Evolutionary conservation across 2,797 vertebrate species (phyloP), one percentile per base, ranked within the genome.

Genomic region (Merluccius polli): DNA sequence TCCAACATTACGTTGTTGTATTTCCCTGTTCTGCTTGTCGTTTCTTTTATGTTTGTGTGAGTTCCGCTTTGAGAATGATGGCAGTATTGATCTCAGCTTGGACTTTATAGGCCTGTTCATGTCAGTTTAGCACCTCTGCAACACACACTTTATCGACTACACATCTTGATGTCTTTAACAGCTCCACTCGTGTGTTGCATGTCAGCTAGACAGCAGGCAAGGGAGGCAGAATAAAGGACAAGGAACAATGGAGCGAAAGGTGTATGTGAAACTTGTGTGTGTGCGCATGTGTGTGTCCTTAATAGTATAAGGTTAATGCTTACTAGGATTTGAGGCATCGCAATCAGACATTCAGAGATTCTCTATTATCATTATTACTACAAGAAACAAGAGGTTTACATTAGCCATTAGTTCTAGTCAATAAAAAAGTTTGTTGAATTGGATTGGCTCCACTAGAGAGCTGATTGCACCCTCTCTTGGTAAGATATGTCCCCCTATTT

Each of bases 121-220:
- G 88, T 89, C 90, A 86, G 86, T 90, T 93, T 92, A 90, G 87
- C 89, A 85, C 87, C 87, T 87, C 79, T 79, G 86, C 87, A 90
- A 92, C 89, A 87, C 82, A 82, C 4, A 12, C 84, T 86, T 86
- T 87, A 82, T 72, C 79, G 86, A n/a, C 33, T 8, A 35, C 33
- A 35, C 33, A 8, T 35, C 33, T 35, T 35, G 3, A 35, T 5
- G 41, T 38, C 41, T 15, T 16, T 52, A 52, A 59, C 52, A n/a
- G 52, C 52, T 59, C 52, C n/a, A 1, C 44, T 21, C 41, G 15
- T 52, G 15, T 52, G 44, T 52, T 52, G 1, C 44, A 16, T 16
- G 41, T 16, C 44, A 2, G 2, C 16, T 2, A 13, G 12, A 44
- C 41, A 15, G 41, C 12, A 15, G 41, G 4, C 36, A 6, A 36